Evolutionary conservation across 30 jellyfish, hydroid and myxozoan species (phyloP).

Genomic region (Rhopilema esculentum): DNA sequence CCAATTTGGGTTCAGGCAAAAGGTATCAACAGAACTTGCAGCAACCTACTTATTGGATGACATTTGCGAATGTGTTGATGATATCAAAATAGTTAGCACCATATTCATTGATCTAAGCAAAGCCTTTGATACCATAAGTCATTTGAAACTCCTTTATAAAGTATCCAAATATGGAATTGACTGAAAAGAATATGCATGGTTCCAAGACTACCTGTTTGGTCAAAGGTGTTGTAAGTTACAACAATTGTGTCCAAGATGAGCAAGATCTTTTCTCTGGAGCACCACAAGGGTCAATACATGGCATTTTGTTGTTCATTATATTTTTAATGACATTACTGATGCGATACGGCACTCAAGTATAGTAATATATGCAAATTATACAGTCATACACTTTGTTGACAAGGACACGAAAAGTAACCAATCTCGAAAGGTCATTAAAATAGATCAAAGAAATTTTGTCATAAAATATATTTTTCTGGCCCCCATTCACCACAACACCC

Average conservation of each 20-base stretch:
- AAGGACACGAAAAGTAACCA: conserved; percentile 43
- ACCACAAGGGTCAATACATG: conserved; percentile 72
- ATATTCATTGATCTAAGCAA: conserved; percentile 33
- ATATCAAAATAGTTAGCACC: conserved; percentile 30
- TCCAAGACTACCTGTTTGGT: conserved; percentile 63
- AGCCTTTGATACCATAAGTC: neutral
- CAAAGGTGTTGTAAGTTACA: conserved; percentile 66
- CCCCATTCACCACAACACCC: too few species aligned
- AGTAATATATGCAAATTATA: conserved; percentile 59
- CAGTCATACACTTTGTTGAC: conserved; percentile 61
- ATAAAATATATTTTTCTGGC: too few species aligned
- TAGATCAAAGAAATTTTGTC: too few species aligned
- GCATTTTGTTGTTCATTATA: conserved; percentile 42
- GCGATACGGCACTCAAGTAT: conserved; percentile 47
- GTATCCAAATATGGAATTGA: conserved; percentile 58
- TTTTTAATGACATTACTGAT: conserved; percentile 50
- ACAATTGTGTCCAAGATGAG: conserved; percentile 49
- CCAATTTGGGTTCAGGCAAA: conserved; percentile 59
- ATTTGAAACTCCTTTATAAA: neutral
- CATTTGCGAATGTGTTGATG: conserved; percentile 29
- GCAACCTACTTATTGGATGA: conserved; percentile 46
- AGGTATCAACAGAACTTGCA: conserved; percentile 55
- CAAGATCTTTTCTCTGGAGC: conserved; percentile 59
- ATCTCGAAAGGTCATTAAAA: too few species aligned
- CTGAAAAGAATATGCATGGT: conserved; percentile 69